Base-by-base conservation (phyloP, 2,888 invertebrate species). In the Ophraella communa region DNA sequence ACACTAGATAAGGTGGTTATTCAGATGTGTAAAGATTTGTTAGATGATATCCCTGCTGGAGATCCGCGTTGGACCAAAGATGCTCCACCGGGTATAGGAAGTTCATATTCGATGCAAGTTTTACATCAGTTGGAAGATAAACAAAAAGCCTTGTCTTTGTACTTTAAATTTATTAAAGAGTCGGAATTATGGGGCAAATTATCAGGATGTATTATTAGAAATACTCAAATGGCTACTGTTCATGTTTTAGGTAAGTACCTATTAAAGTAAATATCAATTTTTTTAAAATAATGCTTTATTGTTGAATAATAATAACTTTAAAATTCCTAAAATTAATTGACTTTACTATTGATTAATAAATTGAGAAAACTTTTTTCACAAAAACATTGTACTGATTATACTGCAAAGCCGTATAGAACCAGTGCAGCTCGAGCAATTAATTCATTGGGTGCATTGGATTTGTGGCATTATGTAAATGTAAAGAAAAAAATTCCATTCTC, bases 91-190 rank as follows among this genome's bases (percentile, higher is more conserved):
- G 81, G 86, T 54, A 82, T 91, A 27, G 91, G 91, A 64, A 89
- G 90, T 77, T 91, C 92, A 0, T 86, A 88, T 17, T 93, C 96
- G 2, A 87, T 96, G 84, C 93, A 95, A 81, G 89, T 95, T 64
- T 83, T 89, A 1, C 91, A 92, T 68, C 96, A 97, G 80, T 83
- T 98, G 59, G 89, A 91, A 70, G 95, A 96, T 80, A 97, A 97
- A 83, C 91, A 90, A 77, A 88, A 90, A 76, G 95, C 93, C 0
- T 86, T 94, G 71, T 61, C 72, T 1, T 86, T 93, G 65, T 93
- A 90, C 77, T 82, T 94, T 2, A 87, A 88, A 62, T 96, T 96
- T 81, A 81, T 94, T 55, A 88, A 90, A 73, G 87, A 88, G 47
- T 84, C 87, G 30, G 86, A 87, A 0, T 83, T 92, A 27, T 90